Evolutionary conservation across 2,888 invertebrate species (phyloP).

Genomic region (Invenusta paracnida): DNA sequence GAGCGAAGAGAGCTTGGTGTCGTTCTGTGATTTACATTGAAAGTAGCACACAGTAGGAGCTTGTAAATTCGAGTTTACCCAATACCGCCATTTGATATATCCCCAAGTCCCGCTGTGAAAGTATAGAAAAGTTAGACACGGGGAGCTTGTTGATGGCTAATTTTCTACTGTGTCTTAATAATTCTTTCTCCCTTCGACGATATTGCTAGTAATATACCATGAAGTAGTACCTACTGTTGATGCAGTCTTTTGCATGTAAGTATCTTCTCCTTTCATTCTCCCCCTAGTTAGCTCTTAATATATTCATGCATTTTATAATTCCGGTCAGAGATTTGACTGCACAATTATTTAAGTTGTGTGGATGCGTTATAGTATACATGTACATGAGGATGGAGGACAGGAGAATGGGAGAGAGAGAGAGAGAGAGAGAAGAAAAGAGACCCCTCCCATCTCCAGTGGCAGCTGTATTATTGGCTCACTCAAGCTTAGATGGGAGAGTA

Average conservation of each 20-base stretch:
- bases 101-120: background rate
- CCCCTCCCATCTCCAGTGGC: background rate
- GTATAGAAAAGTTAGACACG: background rate
- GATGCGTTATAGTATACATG: background rate
- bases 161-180: slow-evolving; percentile 6
- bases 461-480: background rate
- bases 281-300: too few relatives aligned
- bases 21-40: background rate
- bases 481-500: too few relatives aligned
- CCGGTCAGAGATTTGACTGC: background rate
- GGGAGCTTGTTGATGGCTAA: slow-evolving; percentile 19
- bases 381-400: background rate
- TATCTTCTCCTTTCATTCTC: too few relatives aligned
- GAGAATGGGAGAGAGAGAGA: background rate
- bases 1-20: background rate
- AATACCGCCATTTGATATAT: background rate
- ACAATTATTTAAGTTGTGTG: too few relatives aligned
- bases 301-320: background rate
- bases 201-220: too few relatives aligned
- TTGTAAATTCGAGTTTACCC: background rate
- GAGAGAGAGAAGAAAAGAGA: background rate
- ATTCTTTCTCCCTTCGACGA: background rate
- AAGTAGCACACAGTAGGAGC: background rate
- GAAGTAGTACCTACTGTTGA: too few relatives aligned
- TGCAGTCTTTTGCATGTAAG: too few relatives aligned